Evolutionary conservation across 2,797 vertebrate species (phyloP), one percentile per base, ranked within the genome.

Genomic region (Tragelaphus oryx): DNA sequence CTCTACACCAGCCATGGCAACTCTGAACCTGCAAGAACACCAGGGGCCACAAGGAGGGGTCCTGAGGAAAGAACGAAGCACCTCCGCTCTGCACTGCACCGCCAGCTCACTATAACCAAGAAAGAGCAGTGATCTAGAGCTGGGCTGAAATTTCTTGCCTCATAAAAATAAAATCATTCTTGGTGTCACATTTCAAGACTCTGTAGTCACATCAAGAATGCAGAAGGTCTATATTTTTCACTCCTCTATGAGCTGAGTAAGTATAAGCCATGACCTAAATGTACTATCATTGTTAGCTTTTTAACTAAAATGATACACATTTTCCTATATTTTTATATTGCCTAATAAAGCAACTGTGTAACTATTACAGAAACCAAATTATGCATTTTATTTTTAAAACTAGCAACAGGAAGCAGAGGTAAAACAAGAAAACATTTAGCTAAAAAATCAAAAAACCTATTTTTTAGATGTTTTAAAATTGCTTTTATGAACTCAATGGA

Each of bases 371-470:
- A 81, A 68, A 91, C n/a, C n/a, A 93, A 92, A 80, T 26, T 55
- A 37, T 28, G 8, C 4, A 18, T 79, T 88, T 89, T 65, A 54
- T 4, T 81, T 86, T 87, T 81, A 46, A 91, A 94, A 92, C 74
- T 41, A 71, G 24, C 94, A 87, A 91, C 6, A 59, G 65, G 52
- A 90, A 93, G 8, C 20, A 75, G 95, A 92, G 5, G 37, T 62
- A 86, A 86, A 89, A 41, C 13, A 81, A 86, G 3, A 94, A 89
- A 93, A 52, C 22, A 22, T 74, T 95, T 37, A 90, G 87, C 37
- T 89, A 4, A 86, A 85, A 94, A 96, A 95, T 71, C 76, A 26
- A 96, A 30, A 59, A 55, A 90, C 78, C 71, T 91, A 10, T 12
- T 57, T 79, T 71, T 76, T 46, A 94, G 94, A 95, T 16, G 52